These are phyloP conservation scores for Drosophila crucigera DNA, from an alignment of 2,888 invertebrate genomes.

Conservation along the genomic window DNA sequence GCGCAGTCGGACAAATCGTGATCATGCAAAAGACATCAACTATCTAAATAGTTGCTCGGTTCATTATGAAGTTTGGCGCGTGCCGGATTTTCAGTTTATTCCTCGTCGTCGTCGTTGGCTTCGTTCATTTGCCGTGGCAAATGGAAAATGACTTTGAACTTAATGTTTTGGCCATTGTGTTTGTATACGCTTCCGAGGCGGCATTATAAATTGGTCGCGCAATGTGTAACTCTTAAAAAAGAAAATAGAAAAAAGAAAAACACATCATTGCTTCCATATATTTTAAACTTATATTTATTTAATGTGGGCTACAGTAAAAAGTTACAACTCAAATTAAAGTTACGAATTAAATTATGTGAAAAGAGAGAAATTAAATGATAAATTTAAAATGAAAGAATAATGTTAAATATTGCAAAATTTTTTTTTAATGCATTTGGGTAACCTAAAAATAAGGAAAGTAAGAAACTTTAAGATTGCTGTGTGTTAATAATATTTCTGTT, in stretches of 20 bases:
- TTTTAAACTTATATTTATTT: neutral
- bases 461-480: neutral
- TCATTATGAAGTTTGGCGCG: conserved; percentile 58
- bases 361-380: neutral
- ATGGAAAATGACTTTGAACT: conserved; percentile 79
- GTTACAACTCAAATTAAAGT: neutral
- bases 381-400: neutral
- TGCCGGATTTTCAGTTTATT: conserved; percentile 44
- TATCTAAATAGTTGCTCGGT: conserved; percentile 36
- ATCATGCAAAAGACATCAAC: conserved; percentile 45
- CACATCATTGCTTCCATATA: neutral
- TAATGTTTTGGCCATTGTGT: conserved; percentile 64
- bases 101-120: conserved; percentile 25
- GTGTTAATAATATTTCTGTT: neutral
- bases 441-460: neutral
- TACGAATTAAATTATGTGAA: neutral
- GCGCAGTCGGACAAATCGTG: conserved; percentile 65
- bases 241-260: neutral
- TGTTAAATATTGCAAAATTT: neutral
- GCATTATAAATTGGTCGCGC: conserved; percentile 1
- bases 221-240: neutral
- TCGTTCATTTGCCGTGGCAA: conserved; percentile 31
- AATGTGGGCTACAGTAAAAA: neutral
- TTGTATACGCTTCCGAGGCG: neutral
- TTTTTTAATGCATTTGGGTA: neutral